A percentile compares a stretch with the other conserved stretches of the same genome.
phyloP scores from a whole-genome alignment of 64 coral and sea anemone genomes.

The Acropora yongei region DNA sequence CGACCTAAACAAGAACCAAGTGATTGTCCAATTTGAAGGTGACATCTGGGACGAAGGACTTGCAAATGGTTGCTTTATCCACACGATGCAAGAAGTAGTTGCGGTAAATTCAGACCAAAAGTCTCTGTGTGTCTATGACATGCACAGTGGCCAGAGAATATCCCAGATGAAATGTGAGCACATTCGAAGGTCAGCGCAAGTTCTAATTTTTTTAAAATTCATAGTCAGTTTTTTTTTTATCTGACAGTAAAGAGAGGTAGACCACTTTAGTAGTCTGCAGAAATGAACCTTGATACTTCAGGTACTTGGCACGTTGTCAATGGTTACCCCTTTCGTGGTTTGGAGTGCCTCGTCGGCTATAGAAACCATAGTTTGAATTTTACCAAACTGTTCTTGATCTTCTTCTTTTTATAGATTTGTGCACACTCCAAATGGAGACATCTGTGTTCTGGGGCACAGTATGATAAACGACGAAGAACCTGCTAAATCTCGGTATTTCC shows the following conservation, averaged over 20 bases:
- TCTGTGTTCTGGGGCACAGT: constrained; percentile 36
- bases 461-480: background rate
- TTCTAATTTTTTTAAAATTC: background rate
- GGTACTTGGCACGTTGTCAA: too few relatives aligned
- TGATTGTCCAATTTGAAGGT: constrained; percentile 63
- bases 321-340: too few relatives aligned
- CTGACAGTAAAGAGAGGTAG: too few relatives aligned
- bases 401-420: constrained; percentile 52
- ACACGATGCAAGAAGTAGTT: constrained; percentile 34
- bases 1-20: constrained; percentile 46
- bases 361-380: too few relatives aligned
- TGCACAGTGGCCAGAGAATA: constrained; percentile 56
- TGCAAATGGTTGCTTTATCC: constrained; percentile 43
- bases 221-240: background rate
- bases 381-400: too few relatives aligned
- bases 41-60: constrained; percentile 27
- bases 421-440: background rate
- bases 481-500: background rate
- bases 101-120: constrained; percentile 46
- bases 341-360: too few relatives aligned
- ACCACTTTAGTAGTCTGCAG: too few relatives aligned
- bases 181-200: constrained; percentile 2
- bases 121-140: constrained; percentile 62
- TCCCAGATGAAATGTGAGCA: constrained; percentile 37
- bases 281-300: too few relatives aligned